Conservation (phyloP, 2,113 vertebrate species). For the Crotalus viridis region DNA sequence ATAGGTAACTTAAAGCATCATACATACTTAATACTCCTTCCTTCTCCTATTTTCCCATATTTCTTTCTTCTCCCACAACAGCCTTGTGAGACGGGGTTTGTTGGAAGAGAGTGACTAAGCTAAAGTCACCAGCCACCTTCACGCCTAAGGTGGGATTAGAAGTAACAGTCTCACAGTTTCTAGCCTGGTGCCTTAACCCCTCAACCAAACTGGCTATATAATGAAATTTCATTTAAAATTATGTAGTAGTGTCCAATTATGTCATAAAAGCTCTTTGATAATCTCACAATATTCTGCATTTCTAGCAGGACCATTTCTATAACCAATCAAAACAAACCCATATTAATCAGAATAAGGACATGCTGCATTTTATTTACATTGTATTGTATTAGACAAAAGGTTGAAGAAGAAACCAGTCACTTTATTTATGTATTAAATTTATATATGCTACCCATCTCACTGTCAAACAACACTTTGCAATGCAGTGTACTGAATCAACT, state of each 20-base stretch:
- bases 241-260: not conserved
- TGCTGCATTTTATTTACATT: not conserved
- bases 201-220: not conserved
- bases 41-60: not conserved
- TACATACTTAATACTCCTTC: not conserved
- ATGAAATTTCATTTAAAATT: not conserved
- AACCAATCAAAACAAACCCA: not conserved
- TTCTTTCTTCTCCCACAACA: not conserved
- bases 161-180: not conserved
- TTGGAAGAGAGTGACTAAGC: not conserved
- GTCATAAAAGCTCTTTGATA: not conserved
- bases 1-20: not conserved
- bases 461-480: not conserved
- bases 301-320: not conserved
- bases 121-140: not conserved
- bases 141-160: not conserved
- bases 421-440: not conserved
- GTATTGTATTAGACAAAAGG: not conserved
- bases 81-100: not conserved
- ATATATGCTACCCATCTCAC: not conserved
- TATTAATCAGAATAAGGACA: not conserved
- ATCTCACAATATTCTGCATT: not conserved
- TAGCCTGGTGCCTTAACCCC: not conserved
- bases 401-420: not conserved
- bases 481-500: not conserved